Conservation (phyloP, 2,113 vertebrate genomes). For the Sceloporus undulatus region DNA sequence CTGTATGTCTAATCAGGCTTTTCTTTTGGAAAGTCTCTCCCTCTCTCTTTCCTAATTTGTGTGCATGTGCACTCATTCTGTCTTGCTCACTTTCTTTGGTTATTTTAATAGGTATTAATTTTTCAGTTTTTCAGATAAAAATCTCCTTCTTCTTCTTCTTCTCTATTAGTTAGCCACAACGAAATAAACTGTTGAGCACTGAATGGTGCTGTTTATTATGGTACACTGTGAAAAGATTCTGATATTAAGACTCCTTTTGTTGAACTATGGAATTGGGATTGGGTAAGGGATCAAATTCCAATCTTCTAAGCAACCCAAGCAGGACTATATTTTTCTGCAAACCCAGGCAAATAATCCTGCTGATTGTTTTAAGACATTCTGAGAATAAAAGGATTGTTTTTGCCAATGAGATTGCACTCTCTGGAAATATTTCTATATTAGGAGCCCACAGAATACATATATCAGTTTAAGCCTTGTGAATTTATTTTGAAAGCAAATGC, state of each 20-base stretch:
- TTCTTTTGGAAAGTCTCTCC: slow-evolving; percentile 19
- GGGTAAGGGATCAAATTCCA: background rate
- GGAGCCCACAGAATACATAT: slow-evolving; percentile 9
- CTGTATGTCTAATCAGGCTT: slow-evolving; percentile 17
- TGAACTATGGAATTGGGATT: slow-evolving; percentile 18
- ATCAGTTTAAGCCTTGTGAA: slow-evolving; percentile 3
- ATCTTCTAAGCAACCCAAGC: background rate
- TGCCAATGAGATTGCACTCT: slow-evolving; percentile 11
- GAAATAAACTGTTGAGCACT: slow-evolving; percentile 4
- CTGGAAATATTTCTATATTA: slow-evolving; percentile 19
- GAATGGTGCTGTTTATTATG: slow-evolving; percentile 18
- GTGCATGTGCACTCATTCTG: background rate
- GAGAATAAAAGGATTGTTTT: slow-evolving; percentile 19
- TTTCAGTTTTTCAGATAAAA: slow-evolving; percentile 4
- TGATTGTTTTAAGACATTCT: background rate
- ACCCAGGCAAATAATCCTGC: slow-evolving; percentile 1
- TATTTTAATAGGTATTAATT: slow-evolving; percentile 29
- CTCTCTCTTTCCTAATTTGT: background rate
- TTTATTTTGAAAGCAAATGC: background rate
- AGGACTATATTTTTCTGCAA: background rate
- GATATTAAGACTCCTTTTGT: slow-evolving; percentile 40
- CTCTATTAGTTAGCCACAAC: background rate
- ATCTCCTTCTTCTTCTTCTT: background rate
- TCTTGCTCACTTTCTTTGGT: background rate
- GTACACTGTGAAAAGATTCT: background rate